Evolutionary conservation across 2,797 vertebrate species (phyloP).

Genomic region (Tiaroga cobitis): DNA sequence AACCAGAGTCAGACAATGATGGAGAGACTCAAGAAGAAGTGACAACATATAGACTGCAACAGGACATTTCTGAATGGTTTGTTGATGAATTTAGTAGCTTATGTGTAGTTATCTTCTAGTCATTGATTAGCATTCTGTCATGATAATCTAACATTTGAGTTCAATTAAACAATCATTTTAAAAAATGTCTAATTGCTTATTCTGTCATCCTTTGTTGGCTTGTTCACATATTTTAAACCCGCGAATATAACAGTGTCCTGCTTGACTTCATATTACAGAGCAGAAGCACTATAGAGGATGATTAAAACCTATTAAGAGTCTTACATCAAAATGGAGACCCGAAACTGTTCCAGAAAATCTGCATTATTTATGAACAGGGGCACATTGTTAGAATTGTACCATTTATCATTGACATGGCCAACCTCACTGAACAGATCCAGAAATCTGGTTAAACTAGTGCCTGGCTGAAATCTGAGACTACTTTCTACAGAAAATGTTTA

Average conservation of each 20-base stretch:
- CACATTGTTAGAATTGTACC: constrained; percentile 70
- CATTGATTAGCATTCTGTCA: no score
- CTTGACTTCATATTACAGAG: constrained; percentile 25
- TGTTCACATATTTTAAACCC: constrained; percentile 1
- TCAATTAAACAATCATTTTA: no score
- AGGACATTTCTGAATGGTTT: no score
- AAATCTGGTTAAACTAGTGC: not conserved
- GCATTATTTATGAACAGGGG: constrained; percentile 75
- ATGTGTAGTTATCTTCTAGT: no score
- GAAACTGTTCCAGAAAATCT: constrained; percentile 79
- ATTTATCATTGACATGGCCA: constrained; percentile 73
- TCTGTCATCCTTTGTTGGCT: not conserved
- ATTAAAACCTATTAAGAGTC: constrained; percentile 74
- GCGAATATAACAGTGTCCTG: not conserved
- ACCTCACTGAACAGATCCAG: constrained; percentile 62
- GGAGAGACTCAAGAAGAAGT: no score
- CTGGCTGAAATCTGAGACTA: constrained; percentile 1
- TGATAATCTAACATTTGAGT: no score
- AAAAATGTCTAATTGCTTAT: not conserved
- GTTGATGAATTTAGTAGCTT: no score
- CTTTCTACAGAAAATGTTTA: not conserved
- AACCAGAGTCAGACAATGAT: no score
- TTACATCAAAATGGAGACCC: constrained; percentile 74
- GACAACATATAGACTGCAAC: no score
- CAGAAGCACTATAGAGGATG: constrained; percentile 49